Evolutionary conservation across 2,888 invertebrate species (phyloP).

Genomic region (Ichneumoninae sp.): DNA sequence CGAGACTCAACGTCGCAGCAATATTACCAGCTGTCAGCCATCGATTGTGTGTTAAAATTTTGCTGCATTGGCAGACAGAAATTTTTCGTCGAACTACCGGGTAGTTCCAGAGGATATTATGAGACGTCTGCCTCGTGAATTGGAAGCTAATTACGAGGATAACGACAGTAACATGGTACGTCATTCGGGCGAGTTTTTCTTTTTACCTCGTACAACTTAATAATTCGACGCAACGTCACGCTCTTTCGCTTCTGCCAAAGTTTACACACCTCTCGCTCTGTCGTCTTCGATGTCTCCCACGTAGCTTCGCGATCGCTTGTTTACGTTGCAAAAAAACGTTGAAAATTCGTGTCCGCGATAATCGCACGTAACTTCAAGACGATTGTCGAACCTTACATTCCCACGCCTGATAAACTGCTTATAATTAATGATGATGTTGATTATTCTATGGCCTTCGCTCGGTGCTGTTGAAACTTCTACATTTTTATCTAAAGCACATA

Average conservation of each 20-base stretch:
- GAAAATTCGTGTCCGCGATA: not conserved
- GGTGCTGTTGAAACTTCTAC: not conserved
- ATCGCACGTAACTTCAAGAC: not conserved
- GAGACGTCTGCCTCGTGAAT: constrained; percentile 64
- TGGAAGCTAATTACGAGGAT: constrained; percentile 57
- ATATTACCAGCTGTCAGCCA: constrained; percentile 80
- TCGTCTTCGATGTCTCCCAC: constrained; percentile 10
- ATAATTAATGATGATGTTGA: constrained; percentile 49
- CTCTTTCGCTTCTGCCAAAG: constrained; percentile 10
- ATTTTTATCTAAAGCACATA: not conserved
- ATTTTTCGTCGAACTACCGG: constrained; percentile 37
- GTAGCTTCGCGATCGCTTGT: constrained; percentile 11
- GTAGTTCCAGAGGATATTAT: constrained; percentile 45
- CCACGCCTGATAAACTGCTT: constrained; percentile 31
- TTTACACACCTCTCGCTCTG: constrained; percentile 21
- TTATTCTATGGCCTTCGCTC: constrained; percentile 8
- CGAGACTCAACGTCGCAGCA: constrained; percentile 70
- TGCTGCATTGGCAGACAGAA: constrained; percentile 68
- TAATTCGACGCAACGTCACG: constrained; percentile 20
- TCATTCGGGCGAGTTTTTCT: constrained; percentile 24
- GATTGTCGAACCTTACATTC: not conserved
- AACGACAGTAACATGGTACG: constrained; percentile 63
- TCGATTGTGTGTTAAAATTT: constrained; percentile 75
- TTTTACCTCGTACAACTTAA: not conserved
- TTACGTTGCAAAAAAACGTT: not conserved